Evolutionary conservation across 2,797 vertebrate species (phyloP), one percentile per base, ranked within the genome.

Genomic region (Clarias pachynema): DNA sequence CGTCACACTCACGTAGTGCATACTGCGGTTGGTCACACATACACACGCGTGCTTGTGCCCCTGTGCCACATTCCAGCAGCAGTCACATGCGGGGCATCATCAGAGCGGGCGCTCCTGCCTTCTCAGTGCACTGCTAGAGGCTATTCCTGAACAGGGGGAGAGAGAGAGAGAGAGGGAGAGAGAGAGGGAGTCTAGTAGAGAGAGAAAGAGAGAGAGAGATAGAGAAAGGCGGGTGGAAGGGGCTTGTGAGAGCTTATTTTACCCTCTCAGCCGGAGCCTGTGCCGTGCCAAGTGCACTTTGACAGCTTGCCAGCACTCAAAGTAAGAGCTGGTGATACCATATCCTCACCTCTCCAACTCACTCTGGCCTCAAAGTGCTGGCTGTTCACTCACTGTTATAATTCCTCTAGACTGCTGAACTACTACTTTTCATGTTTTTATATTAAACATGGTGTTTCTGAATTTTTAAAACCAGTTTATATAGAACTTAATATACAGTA

Each of bases 81-180:
- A 88, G 92, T 95, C 95, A 95, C 94, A 93, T 87, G 92, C 88
- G 86, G 44, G 16, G 89, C 91, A 93, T 94, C 93, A 93, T 90
- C 92, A 87, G 91, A 89, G 86, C 89, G 88, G 88, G 89, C 7
- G 1, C 53, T 81, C 15, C 53, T 81, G 65, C 66, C 70, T 85
- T 37, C 56, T 78, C 53, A 57, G 60, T 1, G 16, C 12, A 59
- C 70, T 34, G 66, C 75, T 62, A 63, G 44, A 7, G 63, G 74
- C 63, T 68, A 84, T 87, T 89, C 74, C 62, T 85, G 82, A 69
- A 63, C 59, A 56, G 14, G 29, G 75, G 44, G 29, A 69, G 26
- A 2, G 83, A 79, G 66, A 37, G 69, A 68, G 57, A 69, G 49
- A 56, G 56, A 29, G 79, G 40, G 53, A 53, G 62, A 15, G 83